Base-by-base conservation (phyloP, 2,888 invertebrate genomes). In the Torymus tubicola region DNA sequence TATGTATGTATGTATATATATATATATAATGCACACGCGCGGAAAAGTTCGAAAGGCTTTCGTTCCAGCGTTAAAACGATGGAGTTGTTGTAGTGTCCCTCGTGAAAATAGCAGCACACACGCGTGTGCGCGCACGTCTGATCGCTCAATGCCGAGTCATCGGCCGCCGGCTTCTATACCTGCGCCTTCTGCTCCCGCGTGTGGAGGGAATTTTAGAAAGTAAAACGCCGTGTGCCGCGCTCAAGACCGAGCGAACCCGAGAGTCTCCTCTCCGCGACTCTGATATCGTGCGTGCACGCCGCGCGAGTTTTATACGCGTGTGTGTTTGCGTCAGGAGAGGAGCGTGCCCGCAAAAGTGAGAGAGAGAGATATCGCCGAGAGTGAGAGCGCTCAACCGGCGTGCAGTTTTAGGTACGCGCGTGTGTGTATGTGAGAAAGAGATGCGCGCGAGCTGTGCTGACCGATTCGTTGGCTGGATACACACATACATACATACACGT, bases 91-190 rank as follows among this genome's bases (percentile, higher is more conserved):
- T 11, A 1, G 10, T 24, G 14, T 63, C 21, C 21, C 31, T 16
- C 18, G 24, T 11, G 18, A 12, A 10, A 14, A n/a, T 12, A 42
- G 24, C 1, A n/a, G 24, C 16, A 21, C 52, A 52, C 84, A 84
- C 83, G 84, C 84, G 80, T 85, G 84, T 83, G 84, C 83, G 85
- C 64, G 42, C n/a, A 31, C 61, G 75, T 84, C 83, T 85, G 85
- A 86, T 86, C 85, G 85, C 87, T 85, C 86, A 88, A 88, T 87
- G 87, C 85, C 85, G 85, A 87, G 83, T 86, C 87, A 86, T 84
- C 84, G 84, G 85, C 75, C 72, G 63, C 72, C 52, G 18, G 42
- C 61, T 16, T 42, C 24, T 52, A 67, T 18, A 31, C 24, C 50
- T 42, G 18, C 16, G 57, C 50, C 61, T 69, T 14, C 50, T 42